Base-by-base conservation (phyloP, 2,888 invertebrate species). In the Andricus quercusramuli region DNA sequence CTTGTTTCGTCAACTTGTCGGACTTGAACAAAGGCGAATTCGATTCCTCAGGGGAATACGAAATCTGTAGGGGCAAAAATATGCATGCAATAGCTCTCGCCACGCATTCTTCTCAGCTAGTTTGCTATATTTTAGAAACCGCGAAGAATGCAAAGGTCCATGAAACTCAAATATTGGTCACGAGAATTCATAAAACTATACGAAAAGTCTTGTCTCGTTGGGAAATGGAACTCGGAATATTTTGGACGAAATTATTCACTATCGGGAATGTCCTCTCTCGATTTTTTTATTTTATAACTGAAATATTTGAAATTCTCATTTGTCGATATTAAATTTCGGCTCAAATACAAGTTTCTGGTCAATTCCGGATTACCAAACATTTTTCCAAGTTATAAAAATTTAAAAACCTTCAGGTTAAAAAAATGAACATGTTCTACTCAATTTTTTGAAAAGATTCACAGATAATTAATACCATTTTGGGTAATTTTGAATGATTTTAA, bases 151-250 rank as follows among this genome's bases (percentile, higher is more conserved):
- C 9, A 37, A 22, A 37, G 51, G 32, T 51, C 32, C 13, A 29
- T 56, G 56, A 17, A 70, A 37, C n/a, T 37, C 56, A 15, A 70
- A 70, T 70, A 56, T n/a, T 51, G 70, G 70, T 70, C 70, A 70
- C 29, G 70, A 70, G 70, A 70, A 70, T 70, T 74, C n/a, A n/a
- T n/a, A 56, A 37, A 74, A 51, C 56, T 74, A 74, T 74, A 74
- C 29, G 51, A 56, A 37, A 56, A 32, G 56, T 56, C 74, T 74
- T 29, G 51, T 74, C n/a, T 51, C 15, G 11, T 32, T 74, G 20
- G 5, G 32, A 56, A 56, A 56, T 74, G 32, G 20, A 74, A 74
- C 56, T 56, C 32, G 15, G 32, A 74, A 74, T 51, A 56, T 37
- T 56, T 51, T 29, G 17, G 29, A 51, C 20, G 29, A 70, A 70